Evolutionary conservation across 2,888 invertebrate species (phyloP).

Genomic region (Stenolophus ochropezus): DNA sequence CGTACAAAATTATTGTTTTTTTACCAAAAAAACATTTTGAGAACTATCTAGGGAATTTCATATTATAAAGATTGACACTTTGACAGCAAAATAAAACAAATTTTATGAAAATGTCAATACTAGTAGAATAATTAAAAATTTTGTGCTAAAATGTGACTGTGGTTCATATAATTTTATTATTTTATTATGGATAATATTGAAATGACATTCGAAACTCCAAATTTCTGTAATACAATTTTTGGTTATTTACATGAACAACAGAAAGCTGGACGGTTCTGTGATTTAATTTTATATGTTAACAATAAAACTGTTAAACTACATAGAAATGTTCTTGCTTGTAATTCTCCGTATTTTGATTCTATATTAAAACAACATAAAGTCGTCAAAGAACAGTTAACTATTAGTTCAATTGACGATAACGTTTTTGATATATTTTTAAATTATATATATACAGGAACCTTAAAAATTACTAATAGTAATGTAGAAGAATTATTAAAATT

Average conservation of each 20-base stretch:
- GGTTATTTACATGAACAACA: conserved; percentile 74
- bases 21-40: too few relatives aligned
- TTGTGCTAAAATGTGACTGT: conserved; percentile 5
- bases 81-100: conserved; percentile 55
- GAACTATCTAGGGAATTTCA: neutral
- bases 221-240: conserved; percentile 69
- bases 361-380: conserved; percentile 76
- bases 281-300: conserved; percentile 77
- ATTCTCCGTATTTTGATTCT: conserved; percentile 80
- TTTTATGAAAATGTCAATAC: conserved; percentile 58
- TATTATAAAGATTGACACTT: conserved; percentile 1
- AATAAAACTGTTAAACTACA: conserved; percentile 78
- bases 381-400: conserved; percentile 75
- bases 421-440: conserved; percentile 77
- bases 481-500: conserved; percentile 78
- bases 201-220: conserved; percentile 71
- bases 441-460: conserved; percentile 81
- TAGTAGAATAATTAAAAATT: conserved; percentile 32
- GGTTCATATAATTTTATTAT: too few relatives aligned
- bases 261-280: conserved; percentile 77
- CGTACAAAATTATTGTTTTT: too few relatives aligned
- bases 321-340: conserved; percentile 78
- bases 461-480: conserved; percentile 76
- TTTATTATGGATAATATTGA: conserved; percentile 70
- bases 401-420: conserved; percentile 76